Conservation (phyloP, 2,113 vertebrate genomes). For the Chrysemys picta region DNA sequence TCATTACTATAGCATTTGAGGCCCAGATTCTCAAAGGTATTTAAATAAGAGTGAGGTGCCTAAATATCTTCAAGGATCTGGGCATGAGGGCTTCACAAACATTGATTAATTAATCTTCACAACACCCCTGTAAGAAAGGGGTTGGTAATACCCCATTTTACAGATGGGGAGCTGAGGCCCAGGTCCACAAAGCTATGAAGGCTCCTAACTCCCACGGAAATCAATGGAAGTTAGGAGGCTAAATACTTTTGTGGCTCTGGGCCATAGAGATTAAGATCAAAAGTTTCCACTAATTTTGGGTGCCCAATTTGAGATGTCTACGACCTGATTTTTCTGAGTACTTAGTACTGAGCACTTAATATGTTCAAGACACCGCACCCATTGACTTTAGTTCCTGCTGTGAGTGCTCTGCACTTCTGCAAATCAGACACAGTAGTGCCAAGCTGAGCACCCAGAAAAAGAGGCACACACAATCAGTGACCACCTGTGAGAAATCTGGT, state of each 20-base stretch:
- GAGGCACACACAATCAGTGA: background rate
- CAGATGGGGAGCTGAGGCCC: background rate
- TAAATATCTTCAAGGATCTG: background rate
- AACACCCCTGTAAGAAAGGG: background rate
- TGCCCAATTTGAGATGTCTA: background rate
- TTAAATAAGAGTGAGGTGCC: background rate
- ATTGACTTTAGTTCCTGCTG: background rate
- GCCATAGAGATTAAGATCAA: background rate
- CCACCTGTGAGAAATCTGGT: background rate
- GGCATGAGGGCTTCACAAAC: background rate
- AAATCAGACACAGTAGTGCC: background rate
- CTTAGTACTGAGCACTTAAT: background rate
- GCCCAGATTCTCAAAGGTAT: background rate
- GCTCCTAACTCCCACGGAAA: background rate
- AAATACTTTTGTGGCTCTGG: background rate
- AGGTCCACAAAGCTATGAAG: background rate
- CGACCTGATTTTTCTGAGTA: background rate
- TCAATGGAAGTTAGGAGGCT: background rate
- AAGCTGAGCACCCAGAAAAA: background rate
- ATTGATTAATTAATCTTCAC: background rate
- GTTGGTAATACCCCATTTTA: background rate
- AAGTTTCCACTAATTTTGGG: background rate
- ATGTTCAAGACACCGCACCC: background rate
- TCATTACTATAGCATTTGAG: background rate
- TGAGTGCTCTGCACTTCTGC: background rate